A percentile compares a stretch with the other conserved stretches of the same genome.
Evolutionary conservation across 2,113 vertebrate species (phyloP).

Genomic region (Osmerus eperlanus): DNA sequence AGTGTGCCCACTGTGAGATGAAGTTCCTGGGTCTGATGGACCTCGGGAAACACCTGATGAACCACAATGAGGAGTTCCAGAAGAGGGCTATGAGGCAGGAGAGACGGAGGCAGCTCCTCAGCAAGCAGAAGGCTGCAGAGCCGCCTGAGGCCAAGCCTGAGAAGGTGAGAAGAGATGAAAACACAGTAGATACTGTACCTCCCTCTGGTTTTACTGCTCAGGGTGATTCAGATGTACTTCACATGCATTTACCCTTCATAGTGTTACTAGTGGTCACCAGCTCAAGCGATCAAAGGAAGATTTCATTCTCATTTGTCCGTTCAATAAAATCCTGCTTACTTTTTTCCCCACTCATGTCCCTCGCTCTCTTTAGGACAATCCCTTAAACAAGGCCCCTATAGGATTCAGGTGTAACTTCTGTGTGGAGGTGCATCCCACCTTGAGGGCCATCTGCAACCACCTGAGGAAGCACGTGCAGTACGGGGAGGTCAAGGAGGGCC

Average conservation of each 20-base stretch:
- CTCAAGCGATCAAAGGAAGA: too few relatives aligned
- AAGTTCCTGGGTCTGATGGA: slow-evolving; percentile 83
- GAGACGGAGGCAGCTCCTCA: slow-evolving; percentile 86
- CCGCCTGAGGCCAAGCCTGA: slow-evolving; percentile 82
- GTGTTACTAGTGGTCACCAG: too few relatives aligned
- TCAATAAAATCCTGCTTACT: too few relatives aligned
- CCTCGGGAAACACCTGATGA: slow-evolving; percentile 85
- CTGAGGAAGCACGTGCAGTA: slow-evolving; percentile 97
- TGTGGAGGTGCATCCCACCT: slow-evolving; percentile 91
- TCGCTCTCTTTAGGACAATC: slow-evolving; percentile 49
- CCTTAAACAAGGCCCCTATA: slow-evolving; percentile 65
- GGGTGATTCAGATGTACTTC: too few relatives aligned
- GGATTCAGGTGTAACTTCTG: slow-evolving; percentile 98
- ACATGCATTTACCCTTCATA: too few relatives aligned
- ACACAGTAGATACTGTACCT: slow-evolving; percentile 27
- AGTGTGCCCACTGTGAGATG: slow-evolving; percentile 92
- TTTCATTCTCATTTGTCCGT: too few relatives aligned
- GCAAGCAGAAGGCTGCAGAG: slow-evolving; percentile 83
- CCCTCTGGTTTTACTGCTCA: too few relatives aligned
- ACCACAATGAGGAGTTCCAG: slow-evolving; percentile 95
- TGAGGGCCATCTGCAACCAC: slow-evolving; percentile 97
- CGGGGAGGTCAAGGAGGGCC: slow-evolving; percentile 79
- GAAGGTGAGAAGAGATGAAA: slow-evolving; percentile 72
- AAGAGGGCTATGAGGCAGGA: slow-evolving; percentile 90
- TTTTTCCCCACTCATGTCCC: not conserved